A percentile compares a stretch with the other conserved stretches of the same genome.
Conservation (phyloP, 2,113 vertebrate species). For the Himantopus leucocephalus region DNA sequence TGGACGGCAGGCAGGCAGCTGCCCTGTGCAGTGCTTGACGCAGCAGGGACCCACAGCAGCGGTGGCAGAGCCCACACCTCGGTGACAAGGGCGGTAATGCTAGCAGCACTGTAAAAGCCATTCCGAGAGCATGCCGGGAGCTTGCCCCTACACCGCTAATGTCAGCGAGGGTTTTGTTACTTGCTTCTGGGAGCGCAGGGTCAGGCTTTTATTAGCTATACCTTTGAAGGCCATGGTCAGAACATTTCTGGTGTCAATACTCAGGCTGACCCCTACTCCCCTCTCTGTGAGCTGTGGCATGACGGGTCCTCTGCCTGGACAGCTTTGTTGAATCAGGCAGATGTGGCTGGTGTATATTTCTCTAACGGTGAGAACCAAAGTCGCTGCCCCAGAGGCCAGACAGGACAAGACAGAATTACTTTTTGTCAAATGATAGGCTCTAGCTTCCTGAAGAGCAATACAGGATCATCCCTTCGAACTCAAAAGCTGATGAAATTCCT, state of each 20-base stretch:
- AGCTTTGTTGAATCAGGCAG: background rate
- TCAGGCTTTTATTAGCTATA: background rate
- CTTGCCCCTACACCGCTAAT: background rate
- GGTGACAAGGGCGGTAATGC: rapidly evolving
- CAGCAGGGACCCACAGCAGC: background rate
- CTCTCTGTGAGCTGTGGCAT: background rate
- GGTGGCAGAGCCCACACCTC: background rate
- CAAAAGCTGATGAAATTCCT: background rate
- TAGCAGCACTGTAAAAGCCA: rapidly evolving
- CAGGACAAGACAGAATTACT: background rate
- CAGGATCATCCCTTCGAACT: background rate
- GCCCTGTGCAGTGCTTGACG: background rate
- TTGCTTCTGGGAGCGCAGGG: background rate
- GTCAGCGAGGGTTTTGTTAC: background rate
- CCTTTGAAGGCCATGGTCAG: background rate
- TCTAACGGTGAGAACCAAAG: background rate
- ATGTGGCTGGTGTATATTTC: background rate
- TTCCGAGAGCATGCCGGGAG: rapidly evolving
- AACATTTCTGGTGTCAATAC: background rate
- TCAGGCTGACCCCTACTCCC: background rate
- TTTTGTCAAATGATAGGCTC: background rate
- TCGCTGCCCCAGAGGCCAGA: background rate
- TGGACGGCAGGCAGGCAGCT: background rate
- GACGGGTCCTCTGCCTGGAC: background rate
- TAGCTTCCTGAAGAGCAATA: background rate